Base-by-base conservation (phyloP, 2,888 invertebrate genomes). In the Leucania comma region DNA sequence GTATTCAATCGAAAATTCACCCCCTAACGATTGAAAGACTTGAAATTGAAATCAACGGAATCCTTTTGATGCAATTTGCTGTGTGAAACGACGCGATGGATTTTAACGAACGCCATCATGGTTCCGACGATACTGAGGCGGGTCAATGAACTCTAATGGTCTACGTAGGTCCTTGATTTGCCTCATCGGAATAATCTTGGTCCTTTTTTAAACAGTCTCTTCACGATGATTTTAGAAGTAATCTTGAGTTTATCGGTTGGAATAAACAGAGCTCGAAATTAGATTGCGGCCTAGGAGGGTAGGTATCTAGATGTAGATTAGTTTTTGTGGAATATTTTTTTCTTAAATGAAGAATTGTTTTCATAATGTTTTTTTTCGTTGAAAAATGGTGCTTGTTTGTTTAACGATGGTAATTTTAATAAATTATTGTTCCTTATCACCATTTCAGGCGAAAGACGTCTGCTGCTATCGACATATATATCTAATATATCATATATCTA, bases 41-140 rank as follows among this genome's bases (percentile, higher is more conserved):
- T 63, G 65, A 63, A 72, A 70, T 75, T 70, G 69, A 70, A 78
- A 75, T 81, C 80, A 71, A 66, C 53, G 58, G 68, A 78, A 83
- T 85, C 80, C 81, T 80, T 82, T 80, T 80, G 85, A 83, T 84
- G 83, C 80, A 81, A 81, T 83, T 86, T 81, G 63, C 83, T 71
- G 76, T 78, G 80, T 81, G 85, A 84, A 87, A 58, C 76, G 85
- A 81, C 35, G 84, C 85, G 78, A 78, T 59, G 76, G 78, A 80
- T 81, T 86, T 87, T 86, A 86, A 86, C 82, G 87, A 87, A 82
- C 67, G 66, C 60, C 69, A 62, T 72, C 78, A 83, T 46, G 48
- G 68, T 65, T n/a, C 67, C 53, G 65, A 59, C 56, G 60, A 74
- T 68, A 73, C 74, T 54, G 29, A 57, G 64, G 29, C 50, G n/a